Evolutionary conservation across 1,140 invertebrate genomes (phyloP).

Genomic region (Physella acuta): DNA sequence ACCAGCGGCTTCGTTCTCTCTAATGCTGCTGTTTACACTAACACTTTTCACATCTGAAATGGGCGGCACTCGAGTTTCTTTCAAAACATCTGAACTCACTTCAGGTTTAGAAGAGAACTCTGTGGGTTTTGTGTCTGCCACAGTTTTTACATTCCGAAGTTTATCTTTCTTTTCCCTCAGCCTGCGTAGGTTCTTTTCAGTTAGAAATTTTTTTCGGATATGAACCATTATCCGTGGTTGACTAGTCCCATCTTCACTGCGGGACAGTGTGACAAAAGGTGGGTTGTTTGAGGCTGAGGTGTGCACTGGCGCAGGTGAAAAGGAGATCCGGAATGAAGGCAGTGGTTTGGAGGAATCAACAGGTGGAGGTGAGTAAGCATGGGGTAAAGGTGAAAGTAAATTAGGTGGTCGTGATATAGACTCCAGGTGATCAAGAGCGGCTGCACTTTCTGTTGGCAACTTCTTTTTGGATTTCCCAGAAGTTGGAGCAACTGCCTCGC

Average conservation of each 20-base stretch:
- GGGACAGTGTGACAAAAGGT: constrained; percentile 12
- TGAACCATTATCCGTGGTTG: not conserved
- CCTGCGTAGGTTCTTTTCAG: not conserved
- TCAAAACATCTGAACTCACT: not conserved
- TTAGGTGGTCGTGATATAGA: constrained; percentile 10
- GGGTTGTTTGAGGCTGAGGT: constrained; percentile 1
- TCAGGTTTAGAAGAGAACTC: not conserved
- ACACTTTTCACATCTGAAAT: not conserved
- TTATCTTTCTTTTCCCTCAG: constrained; percentile 10
- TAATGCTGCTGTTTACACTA: not conserved
- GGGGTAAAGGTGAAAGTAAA: constrained; percentile 4
- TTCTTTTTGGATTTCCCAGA: not conserved
- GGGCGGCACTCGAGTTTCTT: not conserved
- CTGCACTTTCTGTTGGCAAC: not conserved
- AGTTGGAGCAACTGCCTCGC: not conserved
- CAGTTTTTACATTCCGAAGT: not conserved
- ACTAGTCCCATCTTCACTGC: not conserved
- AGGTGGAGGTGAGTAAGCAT: not conserved
- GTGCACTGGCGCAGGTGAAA: constrained; percentile 5
- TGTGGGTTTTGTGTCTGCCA: not conserved
- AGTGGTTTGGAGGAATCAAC: constrained; percentile 14
- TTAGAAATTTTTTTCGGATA: not conserved
- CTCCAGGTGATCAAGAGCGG: not conserved
- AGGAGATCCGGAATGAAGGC: constrained; percentile 14
- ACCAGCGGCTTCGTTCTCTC: not conserved